A percentile compares a stretch with the other conserved stretches of the same genome.
These are phyloP conservation scores for Araneus ventricosus DNA, from an alignment of 1,140 invertebrate species.

Conservation along the genomic window DNA sequence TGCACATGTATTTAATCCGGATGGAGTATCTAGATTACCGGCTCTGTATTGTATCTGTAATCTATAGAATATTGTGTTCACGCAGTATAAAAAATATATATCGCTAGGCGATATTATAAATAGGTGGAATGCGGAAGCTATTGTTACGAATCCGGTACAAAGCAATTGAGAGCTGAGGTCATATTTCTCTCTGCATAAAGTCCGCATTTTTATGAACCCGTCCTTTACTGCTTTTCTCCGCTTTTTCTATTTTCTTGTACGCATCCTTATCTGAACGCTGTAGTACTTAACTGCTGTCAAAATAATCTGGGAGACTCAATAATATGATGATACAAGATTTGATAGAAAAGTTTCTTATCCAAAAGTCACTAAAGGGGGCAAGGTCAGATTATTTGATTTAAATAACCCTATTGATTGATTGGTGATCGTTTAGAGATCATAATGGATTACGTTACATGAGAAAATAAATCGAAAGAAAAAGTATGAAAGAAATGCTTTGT, in stretches of 20 bases:
- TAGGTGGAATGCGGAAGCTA: background rate
- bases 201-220: background rate
- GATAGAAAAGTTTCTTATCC: background rate
- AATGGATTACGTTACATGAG: too few species aligned
- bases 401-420: too few species aligned
- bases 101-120: background rate
- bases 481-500: too few species aligned
- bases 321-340: background rate
- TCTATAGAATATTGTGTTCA: too few species aligned
- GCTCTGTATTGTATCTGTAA: too few species aligned
- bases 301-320: background rate
- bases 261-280: background rate
- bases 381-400: background rate
- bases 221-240: background rate
- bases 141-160: background rate
- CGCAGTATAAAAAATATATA: too few species aligned
- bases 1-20: too few species aligned
- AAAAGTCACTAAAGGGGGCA: background rate
- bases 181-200: background rate
- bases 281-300: background rate
- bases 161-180: background rate
- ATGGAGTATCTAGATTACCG: too few species aligned
- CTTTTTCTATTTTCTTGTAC: background rate
- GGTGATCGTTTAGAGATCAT: too few species aligned
- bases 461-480: too few species aligned